Evolutionary conservation across 2,888 invertebrate genomes (phyloP), one percentile per base, ranked within the genome.

Genomic region (Melanargia galathea): DNA sequence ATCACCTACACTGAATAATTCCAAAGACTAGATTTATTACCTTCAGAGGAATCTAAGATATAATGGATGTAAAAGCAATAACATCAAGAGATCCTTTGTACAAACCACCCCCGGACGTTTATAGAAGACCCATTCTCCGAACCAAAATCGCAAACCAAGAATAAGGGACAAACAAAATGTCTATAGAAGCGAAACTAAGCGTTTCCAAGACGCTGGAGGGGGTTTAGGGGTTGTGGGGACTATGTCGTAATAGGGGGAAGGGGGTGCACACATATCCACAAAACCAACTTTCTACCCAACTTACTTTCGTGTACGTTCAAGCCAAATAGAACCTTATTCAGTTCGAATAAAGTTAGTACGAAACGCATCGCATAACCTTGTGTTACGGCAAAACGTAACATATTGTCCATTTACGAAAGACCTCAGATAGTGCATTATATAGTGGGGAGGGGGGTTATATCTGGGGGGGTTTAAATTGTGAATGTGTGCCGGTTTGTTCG

Each of bases 131-230:
- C 73, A 76, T n/a, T 75, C 74, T 83, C 74, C 76, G 77, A 79
- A 80, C 85, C 82, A 84, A 85, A 81, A 84, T 76, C 66, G 71
- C 72, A 70, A 73, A 75, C 67, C 70, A 71, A 80, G 82, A 84
- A 86, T 83, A 84, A 82, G 83, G 81, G 78, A 76, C 83, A 86
- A 88, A 89, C 87, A 88, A 88, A 87, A 86, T 81, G 76, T 80
- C 81, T 87, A 83, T 84, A 83, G 81, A 81, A 77, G 80, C 81
- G 81, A 82, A 81, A 84, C 87, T 85, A 83, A 86, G 83, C 86
- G 83, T 85, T 86, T 83, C 84, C 87, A 88, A 88, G 89, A 89
- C 86, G 86, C 77, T 78, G 75, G 4, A 8, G 65, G 71, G 75
- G 80, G 78, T 66, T 57, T 69, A 69, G 72, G 65, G 76, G 61